These are phyloP conservation scores for Torymus texanus DNA, from an alignment of 2,888 invertebrate genomes.

Conservation along the genomic window DNA sequence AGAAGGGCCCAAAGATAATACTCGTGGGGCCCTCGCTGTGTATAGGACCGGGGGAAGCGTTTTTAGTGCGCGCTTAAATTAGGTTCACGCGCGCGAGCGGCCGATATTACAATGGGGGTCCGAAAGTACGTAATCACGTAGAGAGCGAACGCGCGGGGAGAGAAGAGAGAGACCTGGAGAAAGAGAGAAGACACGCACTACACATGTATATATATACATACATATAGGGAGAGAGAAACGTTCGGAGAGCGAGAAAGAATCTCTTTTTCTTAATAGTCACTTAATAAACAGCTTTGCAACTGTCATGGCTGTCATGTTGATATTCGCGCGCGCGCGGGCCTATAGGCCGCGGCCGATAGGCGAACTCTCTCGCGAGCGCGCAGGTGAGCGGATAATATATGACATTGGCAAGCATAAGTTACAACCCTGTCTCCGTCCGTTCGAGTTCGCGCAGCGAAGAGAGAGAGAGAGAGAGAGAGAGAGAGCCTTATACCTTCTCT, in stretches of 20 bases:
- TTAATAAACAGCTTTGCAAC: conserved; percentile 57
- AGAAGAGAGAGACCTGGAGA: not conserved
- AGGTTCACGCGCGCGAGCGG: conserved; percentile 15
- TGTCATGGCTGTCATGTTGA: conserved; percentile 56
- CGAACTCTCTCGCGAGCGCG: conserved; percentile 26
- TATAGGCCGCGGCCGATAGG: conserved; percentile 47
- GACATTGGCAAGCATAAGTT: conserved; percentile 57
- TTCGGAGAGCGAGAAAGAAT: conserved; percentile 38
- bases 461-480: not conserved
- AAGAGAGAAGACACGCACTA: not conserved
- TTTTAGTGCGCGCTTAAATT: conserved; percentile 49
- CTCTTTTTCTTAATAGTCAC: conserved; percentile 56
- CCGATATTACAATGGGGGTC: conserved; percentile 46
- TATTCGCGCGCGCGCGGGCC: conserved; percentile 34
- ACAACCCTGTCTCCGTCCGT: conserved; percentile 55
- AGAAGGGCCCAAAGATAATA: conserved; percentile 31
- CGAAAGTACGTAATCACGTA: conserved; percentile 46
- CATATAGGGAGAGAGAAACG: conserved; percentile 9
- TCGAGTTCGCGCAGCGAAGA: conserved; percentile 13
- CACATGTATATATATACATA: too few relatives aligned
- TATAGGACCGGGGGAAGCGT: conserved; percentile 15
- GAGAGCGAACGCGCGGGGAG: not conserved
- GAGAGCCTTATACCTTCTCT: not conserved
- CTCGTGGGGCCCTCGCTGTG: not conserved
- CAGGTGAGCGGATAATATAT: conserved; percentile 57